phyloP scores from a whole-genome alignment of 2,113 vertebrate genomes.

The Aplodontia rufa region DNA sequence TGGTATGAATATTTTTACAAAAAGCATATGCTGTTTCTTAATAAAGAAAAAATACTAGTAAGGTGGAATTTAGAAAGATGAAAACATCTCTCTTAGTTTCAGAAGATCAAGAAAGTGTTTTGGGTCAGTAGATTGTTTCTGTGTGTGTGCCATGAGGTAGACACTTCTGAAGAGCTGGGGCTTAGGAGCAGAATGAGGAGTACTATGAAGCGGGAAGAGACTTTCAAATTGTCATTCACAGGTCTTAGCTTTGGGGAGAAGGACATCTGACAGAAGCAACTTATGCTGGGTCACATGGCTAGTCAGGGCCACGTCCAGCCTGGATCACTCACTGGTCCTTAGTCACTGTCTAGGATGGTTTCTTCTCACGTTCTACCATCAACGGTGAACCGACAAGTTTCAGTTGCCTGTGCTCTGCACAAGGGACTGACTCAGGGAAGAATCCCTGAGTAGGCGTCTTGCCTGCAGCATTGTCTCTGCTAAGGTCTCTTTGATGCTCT shows the following conservation, averaged over 20 bases:
- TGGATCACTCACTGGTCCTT: not conserved
- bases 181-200: not conserved
- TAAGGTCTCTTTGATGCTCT: constrained; percentile 10
- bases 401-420: not conserved
- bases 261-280: not conserved
- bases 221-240: not conserved
- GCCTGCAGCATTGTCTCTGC: not conserved
- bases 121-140: not conserved
- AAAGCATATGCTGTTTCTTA: not conserved
- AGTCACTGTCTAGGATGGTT: accelerated
- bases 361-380: not conserved
- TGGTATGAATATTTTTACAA: not conserved
- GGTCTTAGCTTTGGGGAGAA: not conserved
- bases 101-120: not conserved
- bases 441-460: not conserved
- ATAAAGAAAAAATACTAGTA: not conserved
- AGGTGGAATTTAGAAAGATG: not conserved
- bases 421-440: not conserved
- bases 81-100: not conserved
- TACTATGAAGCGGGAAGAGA: not conserved
- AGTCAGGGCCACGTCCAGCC: not conserved
- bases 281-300: not conserved
- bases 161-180: not conserved
- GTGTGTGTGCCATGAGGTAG: not conserved
- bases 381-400: not conserved